A percentile compares a stretch with the other conserved stretches of the same genome.
Evolutionary conservation across 2,113 vertebrate genomes (phyloP).

Genomic region (Lepisosteus oculatus): DNA sequence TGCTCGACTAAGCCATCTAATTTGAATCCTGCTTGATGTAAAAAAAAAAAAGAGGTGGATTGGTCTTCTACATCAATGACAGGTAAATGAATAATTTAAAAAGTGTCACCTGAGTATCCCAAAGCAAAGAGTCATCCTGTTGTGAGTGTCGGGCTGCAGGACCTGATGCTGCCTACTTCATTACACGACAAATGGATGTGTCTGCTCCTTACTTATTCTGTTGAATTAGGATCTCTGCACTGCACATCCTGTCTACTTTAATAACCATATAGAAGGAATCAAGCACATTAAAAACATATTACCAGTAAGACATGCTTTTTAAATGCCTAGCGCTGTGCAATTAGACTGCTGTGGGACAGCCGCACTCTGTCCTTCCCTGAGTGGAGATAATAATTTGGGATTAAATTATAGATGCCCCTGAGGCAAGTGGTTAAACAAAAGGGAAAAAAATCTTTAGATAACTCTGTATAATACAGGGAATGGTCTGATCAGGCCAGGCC

Average conservation of each 20-base stretch:
- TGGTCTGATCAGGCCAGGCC: too few species aligned
- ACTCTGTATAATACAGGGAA: too few species aligned
- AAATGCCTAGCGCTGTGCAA: not conserved
- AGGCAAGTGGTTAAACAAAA: not conserved
- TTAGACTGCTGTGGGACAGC: conserved; percentile 1
- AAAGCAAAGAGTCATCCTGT: too few species aligned
- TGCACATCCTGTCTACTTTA: conserved; percentile 10
- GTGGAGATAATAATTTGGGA: not conserved
- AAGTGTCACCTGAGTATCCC: too few species aligned
- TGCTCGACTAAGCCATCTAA: too few species aligned
- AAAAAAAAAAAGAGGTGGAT: too few species aligned
- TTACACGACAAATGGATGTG: not conserved
- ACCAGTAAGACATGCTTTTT: conserved; percentile 2
- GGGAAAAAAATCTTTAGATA: too few species aligned
- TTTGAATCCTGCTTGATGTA: too few species aligned
- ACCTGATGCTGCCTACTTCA: not conserved
- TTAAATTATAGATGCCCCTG: not conserved
- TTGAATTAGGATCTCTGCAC: not conserved
- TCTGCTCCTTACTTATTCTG: not conserved
- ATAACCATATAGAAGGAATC: conserved; percentile 1
- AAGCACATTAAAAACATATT: conserved; percentile 3
- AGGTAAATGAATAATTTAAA: too few species aligned
- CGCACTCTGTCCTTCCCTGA: not conserved
- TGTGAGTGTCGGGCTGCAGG: not conserved
- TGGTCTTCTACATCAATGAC: too few species aligned